Percentiles rank a stretch among this genome's conserved stretches.
Evolutionary conservation across 2,113 vertebrate species (phyloP).

Genomic region (Lethenteron camtschaticum): DNA sequence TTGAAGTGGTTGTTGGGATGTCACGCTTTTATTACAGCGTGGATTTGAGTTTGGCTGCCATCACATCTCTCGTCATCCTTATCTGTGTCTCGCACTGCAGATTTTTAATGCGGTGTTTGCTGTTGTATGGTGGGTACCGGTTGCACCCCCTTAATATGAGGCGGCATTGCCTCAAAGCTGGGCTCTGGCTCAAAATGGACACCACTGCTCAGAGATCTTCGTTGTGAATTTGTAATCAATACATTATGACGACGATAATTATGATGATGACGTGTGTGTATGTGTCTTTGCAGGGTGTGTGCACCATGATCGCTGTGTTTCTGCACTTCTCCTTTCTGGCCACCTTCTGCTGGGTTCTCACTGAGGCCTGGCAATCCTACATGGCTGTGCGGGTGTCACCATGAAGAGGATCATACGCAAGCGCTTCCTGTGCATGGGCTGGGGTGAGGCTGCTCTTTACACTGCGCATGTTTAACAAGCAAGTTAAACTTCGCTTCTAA

Average conservation of each 20-base stretch:
- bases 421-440: slow-evolving; percentile 90
- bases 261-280: slow-evolving; percentile 12
- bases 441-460: slow-evolving; percentile 41
- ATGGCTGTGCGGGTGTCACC: slow-evolving; percentile 97
- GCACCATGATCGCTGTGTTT: slow-evolving; percentile 86
- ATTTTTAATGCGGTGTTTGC: too few species aligned
- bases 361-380: slow-evolving; percentile 98
- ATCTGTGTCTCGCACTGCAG: too few species aligned
- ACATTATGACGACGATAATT: not conserved
- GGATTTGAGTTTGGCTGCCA: too few species aligned
- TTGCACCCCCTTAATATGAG: too few species aligned
- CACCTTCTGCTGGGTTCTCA: slow-evolving; percentile 98
- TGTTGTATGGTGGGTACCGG: too few species aligned
- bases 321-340: slow-evolving; percentile 99
- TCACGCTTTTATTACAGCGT: too few species aligned
- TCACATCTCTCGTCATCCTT: too few species aligned
- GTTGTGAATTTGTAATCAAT: slow-evolving; percentile 4
- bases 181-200: slow-evolving; percentile 15
- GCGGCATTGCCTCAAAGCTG: not conserved
- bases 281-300: slow-evolving; percentile 47
- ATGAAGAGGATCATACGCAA: slow-evolving; percentile 92
- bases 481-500: too few species aligned
- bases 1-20: too few species aligned
- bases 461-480: slow-evolving; percentile 7
- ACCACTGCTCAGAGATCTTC: slow-evolving; percentile 15